Evolutionary conservation across 2,113 vertebrate species (phyloP).

Genomic region (Xyliphius kryptos): DNA sequence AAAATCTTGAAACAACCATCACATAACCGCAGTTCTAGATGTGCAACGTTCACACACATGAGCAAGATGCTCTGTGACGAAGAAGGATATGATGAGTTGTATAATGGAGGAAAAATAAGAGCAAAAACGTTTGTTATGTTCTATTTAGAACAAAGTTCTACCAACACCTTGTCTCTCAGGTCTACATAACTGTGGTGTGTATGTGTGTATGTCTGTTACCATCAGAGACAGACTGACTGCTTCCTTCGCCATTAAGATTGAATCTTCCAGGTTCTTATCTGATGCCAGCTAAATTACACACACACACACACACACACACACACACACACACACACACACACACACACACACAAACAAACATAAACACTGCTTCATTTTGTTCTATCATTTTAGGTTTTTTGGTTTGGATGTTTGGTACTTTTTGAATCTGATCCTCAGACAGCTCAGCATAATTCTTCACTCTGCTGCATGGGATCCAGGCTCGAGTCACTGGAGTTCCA

Average conservation of each 20-base stretch:
- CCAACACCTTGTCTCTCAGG: too few relatives aligned
- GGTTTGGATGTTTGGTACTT: constrained; percentile 41
- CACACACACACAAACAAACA: background rate
- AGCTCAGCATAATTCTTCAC: constrained; percentile 56
- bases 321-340: background rate
- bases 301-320: background rate
- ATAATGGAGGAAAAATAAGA: too few relatives aligned
- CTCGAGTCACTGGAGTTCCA: constrained; percentile 56
- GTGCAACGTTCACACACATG: too few relatives aligned
- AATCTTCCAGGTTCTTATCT: constrained; percentile 2
- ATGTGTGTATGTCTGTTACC: constrained; percentile 10
- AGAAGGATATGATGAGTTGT: too few relatives aligned
- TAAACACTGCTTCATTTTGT: background rate
- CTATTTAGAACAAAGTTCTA: too few relatives aligned
- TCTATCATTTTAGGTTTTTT: background rate
- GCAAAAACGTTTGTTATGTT: too few relatives aligned
- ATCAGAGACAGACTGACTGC: constrained; percentile 5
- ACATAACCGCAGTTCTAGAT: too few relatives aligned
- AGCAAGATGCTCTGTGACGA: too few relatives aligned
- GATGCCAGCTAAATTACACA: background rate
- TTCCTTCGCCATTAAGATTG: constrained; percentile 20
- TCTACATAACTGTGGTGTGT: background rate
- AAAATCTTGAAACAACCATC: too few relatives aligned
- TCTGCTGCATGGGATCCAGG: constrained; percentile 58
- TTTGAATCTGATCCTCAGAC: constrained; percentile 33